Percentiles rank a stretch among this genome's conserved stretches.
phyloP scores from a whole-genome alignment of 37 sponge, comb jelly and placozoan genomes.

The Ianthella basta region DNA sequence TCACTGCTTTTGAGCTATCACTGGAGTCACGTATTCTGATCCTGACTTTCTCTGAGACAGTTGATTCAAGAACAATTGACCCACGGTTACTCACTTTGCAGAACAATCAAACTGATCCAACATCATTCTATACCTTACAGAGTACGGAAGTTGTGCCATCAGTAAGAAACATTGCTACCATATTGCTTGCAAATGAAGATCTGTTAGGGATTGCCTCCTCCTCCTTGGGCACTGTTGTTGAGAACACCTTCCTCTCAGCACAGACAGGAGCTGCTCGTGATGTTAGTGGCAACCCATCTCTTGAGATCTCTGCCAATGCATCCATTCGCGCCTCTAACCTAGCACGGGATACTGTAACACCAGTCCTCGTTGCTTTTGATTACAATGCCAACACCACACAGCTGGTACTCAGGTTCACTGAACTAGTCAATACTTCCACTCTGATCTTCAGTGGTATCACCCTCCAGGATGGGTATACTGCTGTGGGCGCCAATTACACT shows the following conservation, averaged over 20 bases:
- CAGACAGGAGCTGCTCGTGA: slow-evolving; percentile 52
- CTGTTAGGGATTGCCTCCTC: slow-evolving; percentile 2
- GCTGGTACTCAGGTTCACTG: slow-evolving; percentile 77
- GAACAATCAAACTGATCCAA: slow-evolving; percentile 43
- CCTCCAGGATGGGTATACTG: slow-evolving; percentile 64
- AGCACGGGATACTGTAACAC: slow-evolving; percentile 72
- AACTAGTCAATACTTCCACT: slow-evolving; percentile 70
- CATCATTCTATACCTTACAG: slow-evolving; percentile 55
- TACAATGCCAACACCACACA: slow-evolving; percentile 56
- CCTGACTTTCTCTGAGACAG: slow-evolving; percentile 85
- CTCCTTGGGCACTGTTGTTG: slow-evolving; percentile 46
- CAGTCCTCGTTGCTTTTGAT: slow-evolving; percentile 61
- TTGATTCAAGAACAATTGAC: slow-evolving; percentile 56
- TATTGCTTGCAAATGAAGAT: not conserved
- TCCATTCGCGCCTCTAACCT: slow-evolving; percentile 53
- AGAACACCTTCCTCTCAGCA: slow-evolving; percentile 62
- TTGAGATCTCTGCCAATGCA: slow-evolving; percentile 6
- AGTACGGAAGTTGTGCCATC: slow-evolving; percentile 44
- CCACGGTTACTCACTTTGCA: slow-evolving; percentile 65
- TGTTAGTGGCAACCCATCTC: slow-evolving; percentile 67
- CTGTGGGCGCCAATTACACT: slow-evolving; percentile 35
- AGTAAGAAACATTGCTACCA: slow-evolving; percentile 55
- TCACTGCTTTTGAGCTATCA: slow-evolving; percentile 64
- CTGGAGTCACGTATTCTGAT: slow-evolving; percentile 53
- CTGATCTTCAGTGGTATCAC: slow-evolving; percentile 57